A percentile compares a stretch with the other conserved stretches of the same genome.
phyloP scores from a whole-genome alignment of 2,797 vertebrate species.

The Saxicola maurus region DNA sequence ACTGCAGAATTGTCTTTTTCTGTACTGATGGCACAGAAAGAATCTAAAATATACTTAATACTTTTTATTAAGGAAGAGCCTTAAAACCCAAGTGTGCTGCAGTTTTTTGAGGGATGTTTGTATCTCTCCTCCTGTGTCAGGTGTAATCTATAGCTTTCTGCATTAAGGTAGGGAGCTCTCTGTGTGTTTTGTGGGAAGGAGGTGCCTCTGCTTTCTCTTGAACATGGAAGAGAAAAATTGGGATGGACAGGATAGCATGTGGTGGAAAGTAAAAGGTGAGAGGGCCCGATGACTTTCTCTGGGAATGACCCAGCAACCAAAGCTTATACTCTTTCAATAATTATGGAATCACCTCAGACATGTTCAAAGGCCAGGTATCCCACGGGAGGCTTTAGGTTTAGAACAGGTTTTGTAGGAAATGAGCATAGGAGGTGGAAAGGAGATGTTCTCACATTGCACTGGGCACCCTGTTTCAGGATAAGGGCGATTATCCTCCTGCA shows the following conservation, averaged over 20 bases:
- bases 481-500: neutral
- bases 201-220: neutral
- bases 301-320: neutral
- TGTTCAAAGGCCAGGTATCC: neutral
- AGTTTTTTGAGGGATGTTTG: neutral
- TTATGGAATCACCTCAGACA: neutral
- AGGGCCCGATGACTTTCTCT: neutral
- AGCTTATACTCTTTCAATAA: neutral
- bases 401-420: neutral
- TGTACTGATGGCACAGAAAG: neutral
- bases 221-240: neutral
- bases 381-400: neutral
- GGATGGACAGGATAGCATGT: fast-evolving
- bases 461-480: neutral
- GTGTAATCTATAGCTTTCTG: neutral
- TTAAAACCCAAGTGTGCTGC: neutral
- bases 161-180: neutral
- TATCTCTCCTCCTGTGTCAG: neutral
- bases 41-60: neutral
- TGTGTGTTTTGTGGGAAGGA: neutral
- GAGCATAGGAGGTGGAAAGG: neutral
- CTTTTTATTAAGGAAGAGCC: neutral
- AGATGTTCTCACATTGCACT: neutral
- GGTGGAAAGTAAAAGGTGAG: neutral
- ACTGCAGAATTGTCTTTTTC: neutral